A percentile compares a stretch with the other conserved stretches of the same genome.
These are phyloP conservation scores for Erethizon dorsatum DNA, from an alignment of 2,797 vertebrate genomes.

Conservation along the genomic window DNA sequence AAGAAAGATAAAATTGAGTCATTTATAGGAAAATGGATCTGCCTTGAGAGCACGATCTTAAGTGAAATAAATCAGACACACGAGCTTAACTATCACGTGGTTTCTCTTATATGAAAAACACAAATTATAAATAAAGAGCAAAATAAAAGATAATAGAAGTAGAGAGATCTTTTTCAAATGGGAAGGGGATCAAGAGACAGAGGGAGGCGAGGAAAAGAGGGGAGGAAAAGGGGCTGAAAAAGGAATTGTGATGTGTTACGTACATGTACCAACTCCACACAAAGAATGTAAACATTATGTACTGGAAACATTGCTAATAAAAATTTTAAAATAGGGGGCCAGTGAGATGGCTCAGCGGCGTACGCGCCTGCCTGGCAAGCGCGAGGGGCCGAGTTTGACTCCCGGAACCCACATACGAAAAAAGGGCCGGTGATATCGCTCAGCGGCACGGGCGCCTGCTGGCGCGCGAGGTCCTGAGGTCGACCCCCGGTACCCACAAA, in stretches of 20 bases:
- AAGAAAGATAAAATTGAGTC: not conserved
- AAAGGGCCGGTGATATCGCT: too few species aligned
- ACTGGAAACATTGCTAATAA: not conserved
- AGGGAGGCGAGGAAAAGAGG: not conserved
- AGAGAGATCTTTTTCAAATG: not conserved
- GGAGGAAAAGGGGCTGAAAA: not conserved
- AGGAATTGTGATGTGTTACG: not conserved
- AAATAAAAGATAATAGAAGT: not conserved
- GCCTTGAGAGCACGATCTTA: not conserved
- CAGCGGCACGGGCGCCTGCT: too few species aligned
- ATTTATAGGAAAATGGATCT: not conserved
- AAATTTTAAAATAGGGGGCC: not conserved
- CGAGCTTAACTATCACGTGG: not conserved
- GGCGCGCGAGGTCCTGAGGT: too few species aligned
- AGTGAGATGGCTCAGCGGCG: too few species aligned
- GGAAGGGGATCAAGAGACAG: not conserved
- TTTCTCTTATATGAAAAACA: not conserved
- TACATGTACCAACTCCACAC: not conserved
- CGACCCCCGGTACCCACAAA: too few species aligned
- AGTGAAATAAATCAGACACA: not conserved
- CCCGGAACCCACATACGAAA: too few species aligned
- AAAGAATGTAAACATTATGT: not conserved
- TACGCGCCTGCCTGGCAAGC: too few species aligned
- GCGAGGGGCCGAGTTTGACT: too few species aligned
- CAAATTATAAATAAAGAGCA: not conserved